Base-by-base conservation (phyloP, 2,797 vertebrate genomes). In the Rhadinocentrus ornatus region DNA sequence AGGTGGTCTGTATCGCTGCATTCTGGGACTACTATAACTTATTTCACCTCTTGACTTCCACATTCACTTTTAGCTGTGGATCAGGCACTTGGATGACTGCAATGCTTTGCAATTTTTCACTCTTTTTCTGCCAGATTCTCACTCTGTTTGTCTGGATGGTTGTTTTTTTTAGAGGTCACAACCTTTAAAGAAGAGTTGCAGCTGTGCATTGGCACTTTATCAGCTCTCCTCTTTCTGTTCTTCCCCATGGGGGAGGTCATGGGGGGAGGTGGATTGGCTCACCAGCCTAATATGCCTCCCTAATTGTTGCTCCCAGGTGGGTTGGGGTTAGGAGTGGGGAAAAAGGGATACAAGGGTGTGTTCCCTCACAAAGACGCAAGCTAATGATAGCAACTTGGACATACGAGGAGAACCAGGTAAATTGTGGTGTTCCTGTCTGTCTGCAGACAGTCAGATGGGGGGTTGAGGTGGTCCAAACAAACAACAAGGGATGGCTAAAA, bases 231-330 rank as follows among this genome's bases (percentile, higher is more conserved):
- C 56, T 46, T 41, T 62, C 34, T 0, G 2, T 71, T 77, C 67
- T 63, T 82, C 60, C 76, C 85, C 69, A 65, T 44, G 52, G 77
- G 81, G 75, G 62, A 90, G 87, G 88, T 90, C 87, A 78, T 35
- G 29, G 41, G 76, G 52, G 73, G 78, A 81, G 77, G 69, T 58
- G 64, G 73, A 75, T 76, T 80, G 77, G 77, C 79, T 71, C 85
- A 74, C 78, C 63, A 78, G 60, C 69, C 75, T 89, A 86, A 88
- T n/a, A n/a, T 87, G 66, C 67, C 73, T 89, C 82, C 73, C 82
- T 92, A 92, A 93, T 93, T 92, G 90, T 82, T 7, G 72, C 86
- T 90, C 86, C 88, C 74, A 81, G 86, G 87, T 84, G 86, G 75
- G 67, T 63, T 71, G 12, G 39, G 44, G 39, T 26, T 37, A 27